These are phyloP conservation scores for Synodontis membranacea DNA, from an alignment of 2,113 vertebrate species.

Conservation along the genomic window DNA sequence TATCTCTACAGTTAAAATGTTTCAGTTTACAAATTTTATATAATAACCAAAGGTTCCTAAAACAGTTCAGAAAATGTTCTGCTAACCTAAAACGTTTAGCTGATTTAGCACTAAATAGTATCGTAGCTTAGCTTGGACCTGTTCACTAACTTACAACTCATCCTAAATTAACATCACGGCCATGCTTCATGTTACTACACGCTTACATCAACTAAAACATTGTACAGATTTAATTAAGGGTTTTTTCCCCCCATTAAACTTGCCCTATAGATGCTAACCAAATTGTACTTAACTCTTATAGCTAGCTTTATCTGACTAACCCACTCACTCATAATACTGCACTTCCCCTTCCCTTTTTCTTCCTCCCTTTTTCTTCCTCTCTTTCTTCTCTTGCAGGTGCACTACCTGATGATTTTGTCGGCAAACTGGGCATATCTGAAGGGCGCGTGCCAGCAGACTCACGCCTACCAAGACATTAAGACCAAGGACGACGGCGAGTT, in stretches of 20 bases:
- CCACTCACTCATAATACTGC: slow-evolving; percentile 85
- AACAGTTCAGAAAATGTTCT: neutral
- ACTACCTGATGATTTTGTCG: slow-evolving; percentile 98
- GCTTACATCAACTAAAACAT: slow-evolving; percentile 18
- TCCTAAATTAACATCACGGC: neutral
- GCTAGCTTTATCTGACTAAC: slow-evolving; percentile 84
- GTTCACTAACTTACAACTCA: slow-evolving; percentile 19
- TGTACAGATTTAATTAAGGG: neutral
- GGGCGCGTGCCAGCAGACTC: slow-evolving; percentile 95
- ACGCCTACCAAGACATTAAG: slow-evolving; percentile 99
- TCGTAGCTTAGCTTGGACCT: neutral
- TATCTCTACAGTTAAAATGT: neutral
- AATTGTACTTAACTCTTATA: slow-evolving; percentile 70
- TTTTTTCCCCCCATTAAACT: neutral
- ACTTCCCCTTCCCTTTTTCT: slow-evolving; percentile 9
- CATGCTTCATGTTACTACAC: neutral
- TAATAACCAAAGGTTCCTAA: neutral
- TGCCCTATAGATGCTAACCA: slow-evolving; percentile 5
- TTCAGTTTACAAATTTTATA: neutral
- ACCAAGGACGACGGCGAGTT: slow-evolving; percentile 97
- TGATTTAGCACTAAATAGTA: neutral
- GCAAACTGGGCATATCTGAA: slow-evolving; percentile 99
- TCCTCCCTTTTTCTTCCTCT: neutral
- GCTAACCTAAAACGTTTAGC: slow-evolving; percentile 1
- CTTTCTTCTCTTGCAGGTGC: slow-evolving; percentile 80